Evolutionary conservation across 1,140 invertebrate genomes (phyloP), one percentile per base, ranked within the genome.

Genomic region (Anagrus nilaparvatae): DNA sequence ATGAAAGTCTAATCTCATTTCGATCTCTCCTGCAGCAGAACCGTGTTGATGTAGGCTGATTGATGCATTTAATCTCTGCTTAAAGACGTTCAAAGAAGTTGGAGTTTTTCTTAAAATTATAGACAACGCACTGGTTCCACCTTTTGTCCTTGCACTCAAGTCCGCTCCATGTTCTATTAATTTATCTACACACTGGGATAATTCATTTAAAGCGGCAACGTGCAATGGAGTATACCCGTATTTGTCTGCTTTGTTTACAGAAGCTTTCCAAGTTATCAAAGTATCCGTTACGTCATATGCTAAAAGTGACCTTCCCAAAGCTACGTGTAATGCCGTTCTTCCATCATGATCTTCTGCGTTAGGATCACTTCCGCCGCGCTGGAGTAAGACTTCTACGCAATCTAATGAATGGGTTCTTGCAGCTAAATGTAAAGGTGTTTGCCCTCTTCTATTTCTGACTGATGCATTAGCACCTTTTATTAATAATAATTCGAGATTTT

Each of bases 201-300:
- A 64, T 21, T 87, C 85, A 56, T 88, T 87, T 0, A 87, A 60
- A 5, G 88, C 86, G 5, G 87, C 87, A 29, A 93, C 74, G 57
- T 93, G 90, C 12, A 94, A 65, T 1, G 89, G 84, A 0, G 87
- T 88, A 58, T 90, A 91, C 0, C 89, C 89, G 52, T 88, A 90
- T 45, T 84, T 81, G 53, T 94, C 89, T 51, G 84, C 80, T 29
- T 79, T 75, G 57, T 92, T 90, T 0, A 91, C 81, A 51, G 89
- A 79, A 4, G 85, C 82, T 6, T 82, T 82, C 71, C 81, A 82
- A 46, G 73, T 76, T 14, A 87, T 77, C 3, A 87, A 61, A 0
- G 75, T 74, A 54, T 85, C 82, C 23, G 83, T 77, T 7, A 84
- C 81, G 47, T 84, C 81, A 48, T 82, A 83, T 12, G 82, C 81